Percentiles rank a stretch among this genome's conserved stretches.
Evolutionary conservation across 1,140 invertebrate genomes (phyloP).

Genomic region (Dinoponera quadriceps): DNA sequence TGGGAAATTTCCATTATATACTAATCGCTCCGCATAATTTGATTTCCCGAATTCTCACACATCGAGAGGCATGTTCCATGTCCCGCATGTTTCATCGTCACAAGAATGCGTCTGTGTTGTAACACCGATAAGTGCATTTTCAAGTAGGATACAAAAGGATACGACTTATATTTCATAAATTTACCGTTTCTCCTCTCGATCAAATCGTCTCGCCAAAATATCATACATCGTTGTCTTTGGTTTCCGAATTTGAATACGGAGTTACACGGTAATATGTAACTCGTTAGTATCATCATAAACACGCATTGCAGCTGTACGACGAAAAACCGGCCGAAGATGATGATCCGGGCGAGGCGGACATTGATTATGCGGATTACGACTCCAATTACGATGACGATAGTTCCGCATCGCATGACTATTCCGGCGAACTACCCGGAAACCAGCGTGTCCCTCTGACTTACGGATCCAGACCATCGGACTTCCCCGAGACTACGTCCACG

Average conservation of each 20-base stretch:
- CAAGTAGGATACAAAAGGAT: too few relatives aligned
- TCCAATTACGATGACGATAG: slow-evolving; percentile 72
- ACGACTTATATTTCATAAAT: not conserved
- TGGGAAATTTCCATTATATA: not conserved
- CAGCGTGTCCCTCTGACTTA: slow-evolving; percentile 39
- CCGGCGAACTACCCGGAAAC: slow-evolving; percentile 33
- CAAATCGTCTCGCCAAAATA: too few relatives aligned
- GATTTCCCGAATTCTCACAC: not conserved
- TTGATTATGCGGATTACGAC: slow-evolving; percentile 75
- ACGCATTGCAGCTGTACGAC: slow-evolving; percentile 74
- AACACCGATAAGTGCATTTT: too few relatives aligned
- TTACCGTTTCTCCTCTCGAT: too few relatives aligned
- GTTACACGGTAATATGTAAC: not conserved
- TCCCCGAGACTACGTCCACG: slow-evolving; percentile 36
- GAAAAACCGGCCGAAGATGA: slow-evolving; percentile 73
- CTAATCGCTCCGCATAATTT: not conserved
- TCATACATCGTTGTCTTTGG: too few relatives aligned
- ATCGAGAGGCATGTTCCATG: not conserved
- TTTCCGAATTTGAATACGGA: too few relatives aligned
- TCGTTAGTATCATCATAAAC: too few relatives aligned
- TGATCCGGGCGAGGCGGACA: slow-evolving; percentile 62
- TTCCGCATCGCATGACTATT: slow-evolving; percentile 59
- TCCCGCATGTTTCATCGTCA: too few relatives aligned
- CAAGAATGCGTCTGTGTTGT: too few relatives aligned
- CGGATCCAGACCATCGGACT: slow-evolving; percentile 38